A percentile compares a stretch with the other conserved stretches of the same genome.
Conservation (phyloP, 1,140 invertebrate species). For the Oedothorax gibbosus region DNA sequence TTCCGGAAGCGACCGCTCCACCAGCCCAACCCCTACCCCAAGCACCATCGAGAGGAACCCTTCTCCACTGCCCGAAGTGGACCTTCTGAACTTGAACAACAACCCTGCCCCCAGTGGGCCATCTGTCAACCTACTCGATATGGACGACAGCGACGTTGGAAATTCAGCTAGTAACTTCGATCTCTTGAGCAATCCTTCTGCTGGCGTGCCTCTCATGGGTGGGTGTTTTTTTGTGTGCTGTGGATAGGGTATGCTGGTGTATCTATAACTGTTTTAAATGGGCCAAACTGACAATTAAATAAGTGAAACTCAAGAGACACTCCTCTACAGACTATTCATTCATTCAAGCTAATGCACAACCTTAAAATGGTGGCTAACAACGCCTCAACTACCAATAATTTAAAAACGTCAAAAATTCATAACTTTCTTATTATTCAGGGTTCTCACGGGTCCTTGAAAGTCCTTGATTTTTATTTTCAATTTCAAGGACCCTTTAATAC, state of each 20-base stretch:
- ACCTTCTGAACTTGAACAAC: slow-evolving; percentile 53
- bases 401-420: too few relatives aligned
- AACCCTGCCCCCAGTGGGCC: slow-evolving; percentile 12
- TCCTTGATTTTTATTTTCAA: too few relatives aligned
- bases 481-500: too few relatives aligned
- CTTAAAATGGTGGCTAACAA: too few relatives aligned
- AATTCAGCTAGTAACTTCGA: slow-evolving; percentile 57
- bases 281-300: too few relatives aligned
- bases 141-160: slow-evolving; percentile 43
- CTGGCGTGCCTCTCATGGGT: slow-evolving; percentile 47
- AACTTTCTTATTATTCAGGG: too few relatives aligned
- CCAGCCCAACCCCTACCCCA: slow-evolving; percentile 50
- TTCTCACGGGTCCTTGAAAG: too few relatives aligned
- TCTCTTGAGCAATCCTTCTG: slow-evolving; percentile 48
- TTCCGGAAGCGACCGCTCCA: slow-evolving; percentile 45
- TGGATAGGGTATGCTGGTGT: background rate
- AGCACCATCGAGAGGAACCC: slow-evolving; percentile 17
- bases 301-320: too few relatives aligned
- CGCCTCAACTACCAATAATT: too few relatives aligned
- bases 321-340: too few relatives aligned
- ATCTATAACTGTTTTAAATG: background rate
- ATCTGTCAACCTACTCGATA: slow-evolving; percentile 48
- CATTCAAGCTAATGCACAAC: too few relatives aligned
- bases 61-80: slow-evolving; percentile 46
- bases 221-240: background rate